Percentiles rank a stretch among this genome's conserved stretches.
These are phyloP conservation scores for Diaperis boleti DNA, from an alignment of 2,888 invertebrate genomes.

Conservation along the genomic window DNA sequence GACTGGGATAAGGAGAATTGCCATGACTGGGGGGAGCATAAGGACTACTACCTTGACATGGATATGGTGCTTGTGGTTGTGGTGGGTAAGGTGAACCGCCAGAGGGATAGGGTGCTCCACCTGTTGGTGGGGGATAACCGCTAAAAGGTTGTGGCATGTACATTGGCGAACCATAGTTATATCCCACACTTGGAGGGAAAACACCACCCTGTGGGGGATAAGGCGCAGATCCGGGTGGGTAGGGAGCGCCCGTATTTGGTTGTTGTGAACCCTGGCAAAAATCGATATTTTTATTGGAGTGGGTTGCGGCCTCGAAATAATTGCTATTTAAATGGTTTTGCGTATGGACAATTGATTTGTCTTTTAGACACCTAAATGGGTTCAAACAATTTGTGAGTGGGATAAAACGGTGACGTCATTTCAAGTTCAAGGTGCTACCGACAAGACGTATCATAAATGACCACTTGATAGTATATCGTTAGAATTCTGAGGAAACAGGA, in stretches of 20 bases:
- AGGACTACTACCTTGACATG: conserved; percentile 1
- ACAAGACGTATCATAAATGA: no score
- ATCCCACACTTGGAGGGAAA: conserved; percentile 68
- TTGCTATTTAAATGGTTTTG: no score
- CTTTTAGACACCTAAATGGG: no score
- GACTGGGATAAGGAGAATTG: conserved; percentile 2
- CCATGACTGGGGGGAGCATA: conserved; percentile 5
- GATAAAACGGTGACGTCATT: no score
- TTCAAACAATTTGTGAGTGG: no score
- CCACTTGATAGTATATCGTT: no score
- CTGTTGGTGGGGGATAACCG: conserved; percentile 38
- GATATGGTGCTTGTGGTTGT: conserved; percentile 14
- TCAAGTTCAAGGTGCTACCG: no score
- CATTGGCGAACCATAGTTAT: conserved; percentile 63
- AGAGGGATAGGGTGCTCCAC: conserved; percentile 42
- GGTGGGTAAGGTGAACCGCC: conserved; percentile 44
- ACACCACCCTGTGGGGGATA: conserved; percentile 55
- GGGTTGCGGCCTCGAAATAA: no score
- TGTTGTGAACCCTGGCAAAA: conserved; percentile 53
- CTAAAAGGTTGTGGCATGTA: conserved; percentile 67
- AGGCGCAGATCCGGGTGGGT: conserved; percentile 61
- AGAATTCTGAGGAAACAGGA: no score
- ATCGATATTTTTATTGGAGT: conserved; percentile 15
- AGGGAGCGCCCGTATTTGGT: conserved; percentile 57
- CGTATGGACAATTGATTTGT: no score